phyloP scores from a whole-genome alignment of 2,113 vertebrate genomes.

The Delphinapterus leucas region DNA sequence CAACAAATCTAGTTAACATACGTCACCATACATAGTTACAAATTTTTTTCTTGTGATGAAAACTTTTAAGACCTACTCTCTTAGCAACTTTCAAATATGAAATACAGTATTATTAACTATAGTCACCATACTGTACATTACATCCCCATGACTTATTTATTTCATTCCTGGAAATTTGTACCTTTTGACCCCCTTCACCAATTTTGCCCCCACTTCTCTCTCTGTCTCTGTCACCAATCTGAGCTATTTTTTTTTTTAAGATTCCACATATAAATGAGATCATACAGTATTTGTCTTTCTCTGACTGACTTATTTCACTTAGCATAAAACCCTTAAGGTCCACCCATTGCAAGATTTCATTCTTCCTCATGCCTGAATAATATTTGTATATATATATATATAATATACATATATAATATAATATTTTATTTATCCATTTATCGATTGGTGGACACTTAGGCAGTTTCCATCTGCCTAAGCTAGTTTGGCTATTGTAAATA shows the following conservation, averaged over 20 bases:
- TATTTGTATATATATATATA: not conserved
- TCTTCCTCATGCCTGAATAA: not conserved
- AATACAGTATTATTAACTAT: not conserved
- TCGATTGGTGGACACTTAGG: not conserved
- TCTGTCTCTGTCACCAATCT: not conserved
- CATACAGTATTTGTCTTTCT: not conserved
- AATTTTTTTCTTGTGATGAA: not conserved
- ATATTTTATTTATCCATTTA: not conserved
- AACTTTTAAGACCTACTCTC: not conserved
- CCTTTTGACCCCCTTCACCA: not conserved
- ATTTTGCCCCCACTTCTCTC: not conserved
- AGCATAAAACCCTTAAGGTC: not conserved
- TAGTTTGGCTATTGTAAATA: not conserved
- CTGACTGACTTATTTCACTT: not conserved
- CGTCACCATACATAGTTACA: not conserved
- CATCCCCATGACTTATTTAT: too few species aligned
- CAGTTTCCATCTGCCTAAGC: not conserved
- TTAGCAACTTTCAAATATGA: not conserved
- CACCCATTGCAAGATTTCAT: not conserved
- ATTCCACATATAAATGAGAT: not conserved
- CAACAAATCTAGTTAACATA: not conserved
- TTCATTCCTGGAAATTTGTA: not conserved
- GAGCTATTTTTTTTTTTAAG: not conserved
- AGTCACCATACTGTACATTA: not conserved
- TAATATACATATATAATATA: too few species aligned